Percentiles rank a stretch among this genome's conserved stretches.
Evolutionary conservation across 2,888 invertebrate species (phyloP).

Genomic region (Encarsia formosa): DNA sequence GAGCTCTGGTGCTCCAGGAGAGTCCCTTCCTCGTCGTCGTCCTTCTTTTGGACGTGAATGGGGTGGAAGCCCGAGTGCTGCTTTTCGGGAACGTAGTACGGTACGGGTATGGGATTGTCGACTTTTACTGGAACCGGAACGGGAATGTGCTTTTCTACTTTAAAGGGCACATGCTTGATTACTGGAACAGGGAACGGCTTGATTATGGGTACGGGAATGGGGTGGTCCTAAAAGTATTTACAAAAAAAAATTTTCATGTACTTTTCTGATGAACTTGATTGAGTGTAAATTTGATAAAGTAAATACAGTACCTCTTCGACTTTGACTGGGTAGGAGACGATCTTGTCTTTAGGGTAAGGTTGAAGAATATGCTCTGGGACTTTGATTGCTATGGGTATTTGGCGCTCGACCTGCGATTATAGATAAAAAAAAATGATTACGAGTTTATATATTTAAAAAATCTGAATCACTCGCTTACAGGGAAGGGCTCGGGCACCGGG

Average conservation of each 20-base stretch:
- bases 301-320: too few relatives aligned
- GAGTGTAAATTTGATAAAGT: too few relatives aligned
- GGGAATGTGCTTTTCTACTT: constrained; percentile 70
- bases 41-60: constrained; percentile 63
- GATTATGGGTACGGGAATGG: constrained; percentile 61
- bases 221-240: too few relatives aligned
- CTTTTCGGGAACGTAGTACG: constrained; percentile 68
- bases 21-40: too few relatives aligned
- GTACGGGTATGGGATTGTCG: constrained; percentile 66
- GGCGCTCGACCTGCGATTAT: too few relatives aligned
- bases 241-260: too few relatives aligned
- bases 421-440: too few relatives aligned
- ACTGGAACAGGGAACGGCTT: constrained; percentile 62
- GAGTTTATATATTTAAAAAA: too few relatives aligned
- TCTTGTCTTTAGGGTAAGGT: constrained; percentile 70
- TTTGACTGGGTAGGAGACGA: constrained; percentile 66
- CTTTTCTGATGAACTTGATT: too few relatives aligned
- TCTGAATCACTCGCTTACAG: constrained; percentile 51
- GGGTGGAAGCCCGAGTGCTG: too few relatives aligned
- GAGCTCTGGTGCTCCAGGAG: background rate
- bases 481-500: constrained; percentile 68
- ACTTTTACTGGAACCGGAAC: constrained; percentile 60
- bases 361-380: constrained; percentile 67
- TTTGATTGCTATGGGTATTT: constrained; percentile 59
- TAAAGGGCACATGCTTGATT: constrained; percentile 63